These are phyloP conservation scores for Pelosia muscerda DNA, from an alignment of 2,888 invertebrate genomes.

Conservation along the genomic window DNA sequence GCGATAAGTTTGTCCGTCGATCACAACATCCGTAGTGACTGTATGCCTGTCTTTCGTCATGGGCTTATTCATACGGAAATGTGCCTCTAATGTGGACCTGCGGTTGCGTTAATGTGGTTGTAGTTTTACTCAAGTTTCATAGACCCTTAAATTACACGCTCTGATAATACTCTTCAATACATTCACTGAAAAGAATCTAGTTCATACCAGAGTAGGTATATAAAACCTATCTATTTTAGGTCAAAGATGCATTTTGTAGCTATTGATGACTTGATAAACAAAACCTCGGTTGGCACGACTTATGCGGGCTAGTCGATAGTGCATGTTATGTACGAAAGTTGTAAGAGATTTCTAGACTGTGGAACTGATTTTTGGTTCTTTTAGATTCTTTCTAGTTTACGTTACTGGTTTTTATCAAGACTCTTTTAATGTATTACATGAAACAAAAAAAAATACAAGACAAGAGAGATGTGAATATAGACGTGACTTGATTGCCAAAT, in stretches of 20 bases:
- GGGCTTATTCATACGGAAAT: slow-evolving; percentile 71
- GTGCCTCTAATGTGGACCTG: slow-evolving; percentile 54
- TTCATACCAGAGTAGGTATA: slow-evolving; percentile 21
- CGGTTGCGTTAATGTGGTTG: slow-evolving; percentile 56
- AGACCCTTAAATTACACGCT: slow-evolving; percentile 45
- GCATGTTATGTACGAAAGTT: slow-evolving; percentile 62
- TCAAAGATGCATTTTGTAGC: slow-evolving; percentile 57
- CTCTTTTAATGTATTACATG: neutral
- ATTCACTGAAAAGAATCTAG: slow-evolving; percentile 32
- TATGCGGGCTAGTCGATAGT: slow-evolving; percentile 73
- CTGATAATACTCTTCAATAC: slow-evolving; percentile 33
- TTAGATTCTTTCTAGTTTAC: slow-evolving; percentile 19
- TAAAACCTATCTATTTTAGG: slow-evolving; percentile 46
- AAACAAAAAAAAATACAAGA: neutral
- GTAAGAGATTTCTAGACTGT: slow-evolving; percentile 61
- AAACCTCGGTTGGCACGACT: slow-evolving; percentile 65
- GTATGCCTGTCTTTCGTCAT: slow-evolving; percentile 55
- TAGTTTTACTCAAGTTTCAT: slow-evolving; percentile 55
- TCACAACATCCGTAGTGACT: slow-evolving; percentile 57
- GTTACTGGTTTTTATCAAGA: neutral
- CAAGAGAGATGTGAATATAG: slow-evolving; percentile 14
- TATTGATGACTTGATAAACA: slow-evolving; percentile 60
- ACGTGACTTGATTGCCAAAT: slow-evolving; percentile 46
- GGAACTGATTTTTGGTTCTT: slow-evolving; percentile 52
- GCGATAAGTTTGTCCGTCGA: slow-evolving; percentile 50